phyloP scores from a whole-genome alignment of 2,888 invertebrate species.

The Caenorhabditis sp. region DNA sequence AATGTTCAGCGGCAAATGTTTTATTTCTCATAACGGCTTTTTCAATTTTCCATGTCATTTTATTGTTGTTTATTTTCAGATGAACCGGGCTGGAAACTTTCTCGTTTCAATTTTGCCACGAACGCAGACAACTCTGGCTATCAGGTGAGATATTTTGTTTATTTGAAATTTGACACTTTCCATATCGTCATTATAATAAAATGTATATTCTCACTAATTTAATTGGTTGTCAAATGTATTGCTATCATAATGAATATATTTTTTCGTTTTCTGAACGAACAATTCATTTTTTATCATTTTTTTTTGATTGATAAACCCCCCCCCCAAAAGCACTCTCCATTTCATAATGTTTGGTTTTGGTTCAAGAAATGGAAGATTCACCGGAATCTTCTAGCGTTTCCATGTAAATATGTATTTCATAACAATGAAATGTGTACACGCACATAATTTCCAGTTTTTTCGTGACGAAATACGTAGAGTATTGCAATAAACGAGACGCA shows the following conservation, averaged over 20 bases:
- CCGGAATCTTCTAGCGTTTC: too few relatives aligned
- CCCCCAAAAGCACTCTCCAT: too few relatives aligned
- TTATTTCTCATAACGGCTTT: too few relatives aligned
- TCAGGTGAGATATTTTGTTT: constrained; percentile 18
- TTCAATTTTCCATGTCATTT: too few relatives aligned
- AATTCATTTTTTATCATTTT: not conserved
- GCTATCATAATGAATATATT: not conserved
- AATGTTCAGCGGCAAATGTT: too few relatives aligned
- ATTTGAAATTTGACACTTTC: constrained; percentile 1
- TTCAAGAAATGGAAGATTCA: not conserved
- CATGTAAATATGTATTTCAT: too few relatives aligned
- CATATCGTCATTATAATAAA: not conserved
- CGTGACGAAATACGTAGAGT: too few relatives aligned
- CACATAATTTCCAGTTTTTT: too few relatives aligned
- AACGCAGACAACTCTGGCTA: constrained; percentile 7
- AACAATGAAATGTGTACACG: too few relatives aligned
- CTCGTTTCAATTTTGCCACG: constrained; percentile 14
- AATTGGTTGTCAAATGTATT: not conserved
- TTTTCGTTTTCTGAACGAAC: not conserved
- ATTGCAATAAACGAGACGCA: too few relatives aligned
- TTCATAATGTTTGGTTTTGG: too few relatives aligned
- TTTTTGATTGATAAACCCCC: not conserved
- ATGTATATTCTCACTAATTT: not conserved
- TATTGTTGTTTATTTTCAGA: not conserved
- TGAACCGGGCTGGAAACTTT: constrained; percentile 27